Base-by-base conservation (phyloP, 2,888 invertebrate genomes). In the Tetragonula carbonaria region DNA sequence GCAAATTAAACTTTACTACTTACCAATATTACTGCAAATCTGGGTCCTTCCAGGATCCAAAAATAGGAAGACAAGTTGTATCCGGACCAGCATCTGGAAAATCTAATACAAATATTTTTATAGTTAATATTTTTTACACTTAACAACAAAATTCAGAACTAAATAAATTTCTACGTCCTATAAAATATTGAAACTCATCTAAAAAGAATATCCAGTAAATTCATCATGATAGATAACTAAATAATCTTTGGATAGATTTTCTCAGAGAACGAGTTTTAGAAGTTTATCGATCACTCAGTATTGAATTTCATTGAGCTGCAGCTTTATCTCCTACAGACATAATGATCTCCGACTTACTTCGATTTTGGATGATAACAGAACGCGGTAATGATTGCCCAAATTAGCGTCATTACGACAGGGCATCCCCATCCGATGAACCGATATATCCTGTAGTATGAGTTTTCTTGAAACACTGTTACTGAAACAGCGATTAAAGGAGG, bases 11-110 rank as follows among this genome's bases (percentile, higher is more conserved):
- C 13, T 53, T 51, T 28, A 6, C 38, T 8, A 13, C 96, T 96
- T 95, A 98, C 98, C 95, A 97, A 93, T 88, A 99, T 97, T 38
- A 98, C 96, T 3, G 96, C 96, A 81, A 97, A 95, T 74, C 99
- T 95, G 0, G 98, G 98, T 38, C 97, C 98, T 94, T 99, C 98
- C 50, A 98, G 95, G 87, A 99, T 97, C 98, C 98, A 99, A 93
- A 98, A 98, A 90, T 97, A 96, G 0, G 96, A 95, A 13, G 97
- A 96, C 87, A 98, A 96, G 93, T 98, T 98, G 93, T 98, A 98
- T 6, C 97, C 97, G 95, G 97, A 97, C 97, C 98, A 98, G 93
- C 98, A 97, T 82, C 96, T 96, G 92, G 59, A 82, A 74, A 89
- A 89, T 63, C 89, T 89, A 70, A 68, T 18, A 79, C 68, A 70